Conservation (phyloP, 2,113 vertebrate genomes). For the Paramormyrops kingsleyae region DNA sequence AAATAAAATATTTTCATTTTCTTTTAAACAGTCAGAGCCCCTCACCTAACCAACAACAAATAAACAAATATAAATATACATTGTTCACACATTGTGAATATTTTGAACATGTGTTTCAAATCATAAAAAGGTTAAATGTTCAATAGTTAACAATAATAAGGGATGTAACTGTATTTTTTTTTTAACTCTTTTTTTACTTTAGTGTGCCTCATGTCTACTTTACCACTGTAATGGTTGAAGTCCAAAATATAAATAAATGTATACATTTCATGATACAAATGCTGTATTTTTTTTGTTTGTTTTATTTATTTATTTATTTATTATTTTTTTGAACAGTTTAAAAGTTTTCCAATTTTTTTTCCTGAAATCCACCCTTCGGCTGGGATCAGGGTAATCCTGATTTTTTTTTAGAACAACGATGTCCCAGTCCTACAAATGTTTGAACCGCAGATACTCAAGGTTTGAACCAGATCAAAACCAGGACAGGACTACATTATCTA, state of each 20-base stretch:
- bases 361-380: background rate
- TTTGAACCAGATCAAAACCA: background rate
- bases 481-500: background rate
- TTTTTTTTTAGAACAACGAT: background rate
- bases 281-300: no score
- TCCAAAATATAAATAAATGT: background rate
- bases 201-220: background rate
- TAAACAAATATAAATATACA: background rate
- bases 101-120: no score
- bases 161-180: background rate
- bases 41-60: background rate
- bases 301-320: no score
- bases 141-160: background rate
- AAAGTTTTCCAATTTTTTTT: background rate
- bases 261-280: background rate
- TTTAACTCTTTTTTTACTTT: no score
- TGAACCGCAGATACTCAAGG: background rate
- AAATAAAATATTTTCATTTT: no score
- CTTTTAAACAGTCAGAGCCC: background rate
- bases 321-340: background rate
- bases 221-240: background rate
- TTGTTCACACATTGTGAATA: no score
- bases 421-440: background rate
- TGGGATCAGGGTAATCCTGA: background rate
- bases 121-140: background rate